A percentile compares a stretch with the other conserved stretches of the same genome.
These are phyloP conservation scores for Ageneiosus marmoratus DNA, from an alignment of 2,113 vertebrate species.

Conservation along the genomic window DNA sequence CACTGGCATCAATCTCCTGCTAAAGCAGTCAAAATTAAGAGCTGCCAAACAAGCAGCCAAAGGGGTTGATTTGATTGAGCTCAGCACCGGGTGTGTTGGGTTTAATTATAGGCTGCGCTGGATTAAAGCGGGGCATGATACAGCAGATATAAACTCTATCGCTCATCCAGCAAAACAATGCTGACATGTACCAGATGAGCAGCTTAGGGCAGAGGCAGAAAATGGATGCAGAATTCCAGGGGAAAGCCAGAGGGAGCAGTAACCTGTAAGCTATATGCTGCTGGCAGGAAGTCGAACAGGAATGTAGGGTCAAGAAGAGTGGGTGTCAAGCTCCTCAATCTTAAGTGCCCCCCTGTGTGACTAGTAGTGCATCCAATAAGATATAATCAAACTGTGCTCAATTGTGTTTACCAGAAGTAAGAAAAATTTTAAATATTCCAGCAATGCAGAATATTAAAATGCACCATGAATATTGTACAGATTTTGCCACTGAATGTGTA, in stretches of 20 bases:
- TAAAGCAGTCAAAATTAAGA: slow-evolving; percentile 33
- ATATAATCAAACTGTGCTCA: not conserved
- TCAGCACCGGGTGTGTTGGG: slow-evolving; percentile 23
- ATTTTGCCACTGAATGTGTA: not conserved
- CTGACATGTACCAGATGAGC: not conserved
- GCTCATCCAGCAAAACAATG: slow-evolving; percentile 1
- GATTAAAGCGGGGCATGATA: slow-evolving; percentile 29
- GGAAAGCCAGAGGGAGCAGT: slow-evolving; percentile 16
- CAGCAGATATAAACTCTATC: slow-evolving; percentile 13
- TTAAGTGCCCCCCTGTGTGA: not conserved
- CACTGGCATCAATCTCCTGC: slow-evolving; percentile 22
- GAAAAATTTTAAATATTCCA: not conserved
- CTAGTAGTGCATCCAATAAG: not conserved
- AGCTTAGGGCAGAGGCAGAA: slow-evolving; percentile 3
- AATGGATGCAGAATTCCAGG: not conserved
- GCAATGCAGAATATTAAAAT: not conserved
- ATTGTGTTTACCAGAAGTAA: not conserved
- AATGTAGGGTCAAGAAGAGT: slow-evolving; percentile 37
- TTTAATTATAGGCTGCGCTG: slow-evolving; percentile 40
- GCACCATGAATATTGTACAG: not conserved
- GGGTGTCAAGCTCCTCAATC: not conserved
- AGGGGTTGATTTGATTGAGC: slow-evolving; percentile 19
- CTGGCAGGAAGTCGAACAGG: slow-evolving; percentile 35
- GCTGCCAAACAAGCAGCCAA: slow-evolving; percentile 40
- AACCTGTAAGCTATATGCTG: slow-evolving; percentile 14